Conservation (phyloP, 2,797 vertebrate genomes). For the Sus cebifrons region DNA sequence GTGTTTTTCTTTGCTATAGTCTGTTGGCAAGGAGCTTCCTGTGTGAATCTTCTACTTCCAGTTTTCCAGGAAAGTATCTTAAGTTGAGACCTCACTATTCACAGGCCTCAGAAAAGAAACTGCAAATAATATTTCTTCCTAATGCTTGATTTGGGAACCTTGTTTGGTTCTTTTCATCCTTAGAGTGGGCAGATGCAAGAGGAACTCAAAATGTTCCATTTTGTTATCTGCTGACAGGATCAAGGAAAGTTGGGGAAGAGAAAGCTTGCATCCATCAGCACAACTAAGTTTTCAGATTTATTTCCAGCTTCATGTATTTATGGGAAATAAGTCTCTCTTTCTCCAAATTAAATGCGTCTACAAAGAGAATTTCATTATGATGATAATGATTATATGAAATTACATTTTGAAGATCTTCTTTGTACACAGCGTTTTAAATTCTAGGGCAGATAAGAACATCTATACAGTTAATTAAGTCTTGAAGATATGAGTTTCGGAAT, state of each 20-base stretch:
- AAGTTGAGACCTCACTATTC: constrained; percentile 35
- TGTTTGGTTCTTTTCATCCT: background rate
- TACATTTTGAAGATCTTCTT: constrained; percentile 43
- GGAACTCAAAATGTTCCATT: background rate
- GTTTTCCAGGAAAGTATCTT: background rate
- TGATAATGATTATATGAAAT: constrained; percentile 60
- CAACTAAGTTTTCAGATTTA: constrained; percentile 60
- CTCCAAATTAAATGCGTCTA: constrained; percentile 63
- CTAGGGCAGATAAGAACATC: constrained; percentile 33
- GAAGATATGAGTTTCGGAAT: background rate
- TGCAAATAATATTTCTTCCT: background rate
- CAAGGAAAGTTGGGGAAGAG: background rate
- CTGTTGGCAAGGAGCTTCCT: background rate
- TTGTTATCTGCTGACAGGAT: constrained; percentile 33
- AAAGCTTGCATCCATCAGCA: background rate
- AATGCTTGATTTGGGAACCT: background rate
- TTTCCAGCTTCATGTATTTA: constrained; percentile 49
- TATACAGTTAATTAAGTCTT: constrained; percentile 27
- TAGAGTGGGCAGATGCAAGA: background rate
- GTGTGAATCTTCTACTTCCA: background rate
- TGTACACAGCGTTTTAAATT: constrained; percentile 52
- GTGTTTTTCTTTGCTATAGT: background rate
- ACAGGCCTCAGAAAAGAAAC: background rate
- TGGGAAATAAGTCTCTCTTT: constrained; percentile 26
- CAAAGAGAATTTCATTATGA: constrained; percentile 54